These are phyloP conservation scores for Centrocercus urophasianus DNA, from an alignment of 2,113 vertebrate genomes.

Conservation along the genomic window DNA sequence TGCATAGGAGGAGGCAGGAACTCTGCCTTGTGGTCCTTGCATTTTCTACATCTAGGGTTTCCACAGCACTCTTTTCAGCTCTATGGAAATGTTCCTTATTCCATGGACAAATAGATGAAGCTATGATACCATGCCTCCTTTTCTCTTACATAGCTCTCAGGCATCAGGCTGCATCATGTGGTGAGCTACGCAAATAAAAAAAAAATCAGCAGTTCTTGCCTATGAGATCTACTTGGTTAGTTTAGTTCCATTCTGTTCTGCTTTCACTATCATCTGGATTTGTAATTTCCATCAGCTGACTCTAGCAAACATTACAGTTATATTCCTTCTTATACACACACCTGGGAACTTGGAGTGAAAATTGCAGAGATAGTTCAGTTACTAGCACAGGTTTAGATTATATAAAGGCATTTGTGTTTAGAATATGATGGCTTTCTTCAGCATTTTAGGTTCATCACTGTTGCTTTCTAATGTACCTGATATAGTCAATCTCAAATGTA, in stretches of 20 bases:
- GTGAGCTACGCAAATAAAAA: not conserved
- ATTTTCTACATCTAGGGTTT: not conserved
- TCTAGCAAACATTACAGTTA: not conserved
- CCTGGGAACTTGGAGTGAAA: not conserved
- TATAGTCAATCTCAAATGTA: not conserved
- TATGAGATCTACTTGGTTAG: not conserved
- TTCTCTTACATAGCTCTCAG: not conserved
- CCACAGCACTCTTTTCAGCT: not conserved
- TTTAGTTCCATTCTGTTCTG: not conserved
- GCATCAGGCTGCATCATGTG: not conserved
- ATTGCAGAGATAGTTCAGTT: not conserved
- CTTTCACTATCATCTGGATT: not conserved
- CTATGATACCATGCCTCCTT: not conserved
- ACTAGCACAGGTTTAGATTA: not conserved
- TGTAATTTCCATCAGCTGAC: not conserved
- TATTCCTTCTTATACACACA: accelerated
- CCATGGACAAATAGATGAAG: not conserved
- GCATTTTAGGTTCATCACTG: not conserved
- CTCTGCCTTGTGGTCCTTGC: not conserved
- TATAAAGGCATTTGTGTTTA: not conserved
- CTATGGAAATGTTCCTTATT: accelerated
- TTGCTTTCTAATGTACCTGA: not conserved
- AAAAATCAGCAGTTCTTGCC: not conserved
- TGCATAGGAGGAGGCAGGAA: not conserved
- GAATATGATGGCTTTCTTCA: not conserved